phyloP scores from a whole-genome alignment of 2,888 invertebrate species.

The Furcula furcula region DNA sequence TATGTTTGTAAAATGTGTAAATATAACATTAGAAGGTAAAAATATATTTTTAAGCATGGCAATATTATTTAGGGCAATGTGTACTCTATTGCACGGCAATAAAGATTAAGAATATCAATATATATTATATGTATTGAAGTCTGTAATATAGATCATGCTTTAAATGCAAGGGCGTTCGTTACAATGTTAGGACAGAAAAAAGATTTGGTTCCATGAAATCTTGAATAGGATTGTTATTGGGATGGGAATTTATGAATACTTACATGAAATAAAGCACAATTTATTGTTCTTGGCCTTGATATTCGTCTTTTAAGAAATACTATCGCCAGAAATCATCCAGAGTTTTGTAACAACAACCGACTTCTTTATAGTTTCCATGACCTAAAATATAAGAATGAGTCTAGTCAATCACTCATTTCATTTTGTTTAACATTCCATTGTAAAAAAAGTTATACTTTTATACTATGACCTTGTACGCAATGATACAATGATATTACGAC shows the following conservation, averaged over 20 bases:
- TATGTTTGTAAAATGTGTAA: constrained; percentile 6
- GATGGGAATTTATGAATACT: too few relatives aligned
- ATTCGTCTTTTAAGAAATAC: too few relatives aligned
- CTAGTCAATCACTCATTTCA: too few relatives aligned
- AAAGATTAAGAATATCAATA: not conserved
- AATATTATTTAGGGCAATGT: not conserved
- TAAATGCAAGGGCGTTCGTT: constrained; percentile 27
- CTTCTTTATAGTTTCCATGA: too few relatives aligned
- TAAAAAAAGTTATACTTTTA: not conserved
- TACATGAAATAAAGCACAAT: too few relatives aligned
- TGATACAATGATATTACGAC: not conserved
- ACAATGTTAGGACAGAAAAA: too few relatives aligned
- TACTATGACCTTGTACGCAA: constrained; percentile 1
- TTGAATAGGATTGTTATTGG: too few relatives aligned
- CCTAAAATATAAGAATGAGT: too few relatives aligned
- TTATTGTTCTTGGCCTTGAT: not conserved
- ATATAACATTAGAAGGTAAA: not conserved
- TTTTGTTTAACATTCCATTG: not conserved
- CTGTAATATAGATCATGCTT: constrained; percentile 17
- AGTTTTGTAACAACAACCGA: too few relatives aligned
- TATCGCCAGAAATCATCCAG: too few relatives aligned
- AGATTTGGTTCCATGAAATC: too few relatives aligned
- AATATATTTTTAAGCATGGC: not conserved
- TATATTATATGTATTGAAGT: constrained; percentile 2
- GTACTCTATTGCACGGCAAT: not conserved